Percentiles rank a stretch among this genome's conserved stretches.
Conservation (phyloP, 2,888 invertebrate species). For the Drosophila parthenogenetica region DNA sequence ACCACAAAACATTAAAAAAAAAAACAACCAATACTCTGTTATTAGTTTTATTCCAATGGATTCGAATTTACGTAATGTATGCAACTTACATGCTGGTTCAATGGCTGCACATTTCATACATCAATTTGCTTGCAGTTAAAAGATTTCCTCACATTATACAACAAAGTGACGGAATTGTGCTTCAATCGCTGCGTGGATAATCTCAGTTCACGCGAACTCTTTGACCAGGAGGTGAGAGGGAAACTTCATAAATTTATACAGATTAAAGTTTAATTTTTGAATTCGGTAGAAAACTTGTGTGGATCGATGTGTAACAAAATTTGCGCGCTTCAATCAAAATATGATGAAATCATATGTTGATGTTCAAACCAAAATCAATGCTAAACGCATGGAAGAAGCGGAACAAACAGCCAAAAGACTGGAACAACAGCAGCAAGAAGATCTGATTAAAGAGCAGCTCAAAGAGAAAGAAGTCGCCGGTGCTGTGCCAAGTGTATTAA, state of each 20-base stretch:
- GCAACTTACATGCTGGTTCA: neutral
- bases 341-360: constrained; percentile 85
- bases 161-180: constrained; percentile 84
- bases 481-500: constrained; percentile 36
- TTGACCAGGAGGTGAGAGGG: constrained; percentile 78
- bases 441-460: constrained; percentile 35
- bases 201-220: constrained; percentile 79
- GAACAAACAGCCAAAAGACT: constrained; percentile 73
- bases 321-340: constrained; percentile 84
- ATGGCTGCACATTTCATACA: neutral
- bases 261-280: neutral
- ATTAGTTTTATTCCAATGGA: constrained; percentile 34
- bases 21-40: neutral
- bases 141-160: constrained; percentile 85
- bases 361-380: constrained; percentile 83
- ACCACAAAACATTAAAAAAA: neutral
- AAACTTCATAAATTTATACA: neutral
- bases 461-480: constrained; percentile 29
- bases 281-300: constrained; percentile 76
- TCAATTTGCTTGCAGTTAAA: constrained; percentile 75
- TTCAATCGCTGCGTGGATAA: constrained; percentile 84
- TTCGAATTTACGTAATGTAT: constrained; percentile 58
- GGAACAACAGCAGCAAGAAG: constrained; percentile 57
- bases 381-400: constrained; percentile 80
- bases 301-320: constrained; percentile 84